Evolutionary conservation across 2,888 invertebrate genomes (phyloP), one percentile per base, ranked within the genome.

Genomic region (Papilio protenor): DNA sequence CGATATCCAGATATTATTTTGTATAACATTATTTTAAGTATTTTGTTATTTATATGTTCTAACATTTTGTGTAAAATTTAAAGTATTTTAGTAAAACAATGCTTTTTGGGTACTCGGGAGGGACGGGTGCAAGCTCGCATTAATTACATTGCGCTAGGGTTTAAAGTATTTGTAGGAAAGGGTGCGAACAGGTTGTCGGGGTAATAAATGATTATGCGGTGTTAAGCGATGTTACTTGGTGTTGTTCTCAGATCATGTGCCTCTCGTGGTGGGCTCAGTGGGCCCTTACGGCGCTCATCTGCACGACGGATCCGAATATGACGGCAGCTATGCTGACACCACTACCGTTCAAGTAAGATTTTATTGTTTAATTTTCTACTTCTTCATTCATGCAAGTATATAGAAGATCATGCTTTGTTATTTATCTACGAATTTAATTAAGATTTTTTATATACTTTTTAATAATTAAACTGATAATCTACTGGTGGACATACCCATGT

Each of bases 271-370:
- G 33, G 99, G 98, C 0, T 98, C 98, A 0, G 97, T 99, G 80
- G 99, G 99, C 0, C 98, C 99, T 0, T 99, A 98, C 88, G 99
- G 99, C 0, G 99, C 99, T 0, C 97, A 96, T 85, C 94, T 98
- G 57, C 97, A 97, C 86, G 98, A 99, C 89, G 98, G 97, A 16
- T 99, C 99, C 0, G 99, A 99, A 89, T 99, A 99, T 89, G 96
- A 96, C n/a, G 99, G 99, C 23, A 95, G 95, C 79, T 98, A 98
- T 87, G 96, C 96, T 0, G 96, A 96, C 80, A 96, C 93, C 76
- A 96, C 97, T 1, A 89, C 96, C 5, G 92, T 94, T 49, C 94
- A 97, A 94, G 95, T 95, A 90, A 70, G 71, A 33, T 55, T 59
- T 73, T 40, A 10, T 49, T 66, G 47, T 47, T 69, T 40, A 40